These are phyloP conservation scores for Dasysyrphus tricinctus DNA, from an alignment of 2,888 invertebrate genomes.

Conservation along the genomic window DNA sequence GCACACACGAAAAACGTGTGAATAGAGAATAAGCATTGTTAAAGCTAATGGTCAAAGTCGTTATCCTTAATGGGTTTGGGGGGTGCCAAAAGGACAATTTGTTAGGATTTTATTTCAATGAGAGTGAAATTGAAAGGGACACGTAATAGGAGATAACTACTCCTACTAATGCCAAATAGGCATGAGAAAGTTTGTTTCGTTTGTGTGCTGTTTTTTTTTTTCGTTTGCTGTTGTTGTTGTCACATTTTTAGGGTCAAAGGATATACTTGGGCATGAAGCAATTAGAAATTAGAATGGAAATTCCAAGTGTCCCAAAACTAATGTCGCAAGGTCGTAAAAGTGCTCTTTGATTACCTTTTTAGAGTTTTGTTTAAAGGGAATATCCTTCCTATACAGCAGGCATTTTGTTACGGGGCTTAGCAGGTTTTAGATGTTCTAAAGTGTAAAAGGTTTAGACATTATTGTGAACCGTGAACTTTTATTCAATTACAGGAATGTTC, in stretches of 20 bases:
- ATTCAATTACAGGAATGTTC: slow-evolving; percentile 17
- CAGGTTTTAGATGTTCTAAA: slow-evolving; percentile 18
- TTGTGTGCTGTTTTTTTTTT: neutral
- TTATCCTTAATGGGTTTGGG: slow-evolving; percentile 74
- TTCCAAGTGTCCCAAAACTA: slow-evolving; percentile 39
- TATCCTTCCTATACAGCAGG: neutral
- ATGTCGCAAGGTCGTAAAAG: slow-evolving; percentile 37
- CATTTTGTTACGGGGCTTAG: slow-evolving; percentile 10
- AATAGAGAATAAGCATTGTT: slow-evolving; percentile 71
- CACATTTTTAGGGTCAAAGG: slow-evolving; percentile 15
- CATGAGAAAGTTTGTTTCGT: slow-evolving; percentile 18
- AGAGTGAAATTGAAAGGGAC: slow-evolving; percentile 52
- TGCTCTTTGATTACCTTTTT: slow-evolving; percentile 43
- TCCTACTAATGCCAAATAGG: slow-evolving; percentile 35
- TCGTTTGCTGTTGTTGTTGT: too few relatives aligned
- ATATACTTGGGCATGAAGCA: slow-evolving; percentile 29
- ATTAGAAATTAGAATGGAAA: slow-evolving; percentile 39
- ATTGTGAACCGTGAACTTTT: slow-evolving; percentile 19
- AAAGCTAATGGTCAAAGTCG: slow-evolving; percentile 73
- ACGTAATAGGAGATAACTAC: slow-evolving; percentile 62
- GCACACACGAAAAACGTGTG: slow-evolving; percentile 56
- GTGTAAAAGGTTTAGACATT: neutral
- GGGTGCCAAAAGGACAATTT: slow-evolving; percentile 74
- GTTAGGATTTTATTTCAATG: slow-evolving; percentile 69
- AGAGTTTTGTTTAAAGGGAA: slow-evolving; percentile 11